phyloP scores from a whole-genome alignment of 2,797 vertebrate genomes.

The Danio kyathit region DNA sequence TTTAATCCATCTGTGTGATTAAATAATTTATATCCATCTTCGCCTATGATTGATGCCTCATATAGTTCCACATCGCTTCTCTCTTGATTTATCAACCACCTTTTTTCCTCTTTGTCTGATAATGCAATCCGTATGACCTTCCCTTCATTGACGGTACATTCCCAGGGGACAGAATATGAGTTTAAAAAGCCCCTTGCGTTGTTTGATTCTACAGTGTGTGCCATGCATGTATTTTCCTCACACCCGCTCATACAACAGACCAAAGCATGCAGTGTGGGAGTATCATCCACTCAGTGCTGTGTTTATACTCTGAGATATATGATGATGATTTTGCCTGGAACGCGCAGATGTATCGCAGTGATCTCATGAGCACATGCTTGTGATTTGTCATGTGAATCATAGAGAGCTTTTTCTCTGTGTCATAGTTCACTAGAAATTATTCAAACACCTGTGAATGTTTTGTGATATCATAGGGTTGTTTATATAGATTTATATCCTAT shows the following conservation, averaged over 20 bases:
- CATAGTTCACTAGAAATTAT: constrained; percentile 11
- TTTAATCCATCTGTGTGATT: constrained; percentile 18
- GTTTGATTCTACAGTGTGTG: background rate
- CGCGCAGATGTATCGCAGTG: constrained; percentile 20
- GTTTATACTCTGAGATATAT: constrained; percentile 23
- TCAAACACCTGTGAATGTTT: constrained; percentile 10
- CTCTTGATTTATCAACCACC: background rate
- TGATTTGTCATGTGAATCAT: constrained; percentile 20
- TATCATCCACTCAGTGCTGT: constrained; percentile 14
- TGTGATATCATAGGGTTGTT: background rate
- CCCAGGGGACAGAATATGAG: background rate
- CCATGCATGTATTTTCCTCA: constrained; percentile 3
- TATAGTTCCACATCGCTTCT: constrained; percentile 22
- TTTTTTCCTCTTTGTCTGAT: background rate
- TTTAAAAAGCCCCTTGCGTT: background rate
- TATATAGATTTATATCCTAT: constrained; percentile 15
- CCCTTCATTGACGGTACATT: background rate
- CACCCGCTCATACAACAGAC: background rate
- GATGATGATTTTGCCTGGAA: constrained; percentile 30
- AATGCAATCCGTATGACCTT: background rate
- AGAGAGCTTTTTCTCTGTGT: constrained; percentile 1
- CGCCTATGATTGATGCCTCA: background rate
- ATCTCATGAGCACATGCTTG: constrained; percentile 28
- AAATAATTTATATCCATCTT: constrained; percentile 46
- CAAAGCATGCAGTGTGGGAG: constrained; percentile 20